These are phyloP conservation scores for Rhinolophus ferrumequinum DNA, from an alignment of 2,113 vertebrate genomes.

Conservation along the genomic window DNA sequence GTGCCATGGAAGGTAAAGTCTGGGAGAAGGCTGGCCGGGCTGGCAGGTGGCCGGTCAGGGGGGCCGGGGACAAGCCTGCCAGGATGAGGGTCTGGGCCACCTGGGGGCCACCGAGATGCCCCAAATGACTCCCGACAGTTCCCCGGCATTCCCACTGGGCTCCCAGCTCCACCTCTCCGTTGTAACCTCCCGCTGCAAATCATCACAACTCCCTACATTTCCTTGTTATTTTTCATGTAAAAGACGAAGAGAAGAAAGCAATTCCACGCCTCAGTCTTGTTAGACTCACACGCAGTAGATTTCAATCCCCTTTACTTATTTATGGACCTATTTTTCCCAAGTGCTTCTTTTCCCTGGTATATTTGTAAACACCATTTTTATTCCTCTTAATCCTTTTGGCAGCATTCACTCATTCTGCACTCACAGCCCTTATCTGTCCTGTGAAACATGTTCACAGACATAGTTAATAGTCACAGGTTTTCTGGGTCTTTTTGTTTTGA, in stretches of 20 bases:
- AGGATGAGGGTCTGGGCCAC: not conserved
- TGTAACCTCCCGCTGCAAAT: not conserved
- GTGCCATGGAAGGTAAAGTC: not conserved
- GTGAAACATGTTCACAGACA: conserved; percentile 24
- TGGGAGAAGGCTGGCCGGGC: too few relatives aligned
- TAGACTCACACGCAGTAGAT: conserved; percentile 34
- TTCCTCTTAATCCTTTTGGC: conserved; percentile 69
- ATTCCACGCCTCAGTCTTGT: conserved; percentile 12
- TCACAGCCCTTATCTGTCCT: not conserved
- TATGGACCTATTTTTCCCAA: conserved; percentile 69
- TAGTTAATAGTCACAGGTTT: conserved; percentile 22
- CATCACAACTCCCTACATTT: not conserved
- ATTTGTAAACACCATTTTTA: conserved; percentile 74
- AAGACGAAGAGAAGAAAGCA: conserved; percentile 62
- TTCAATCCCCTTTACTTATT: conserved; percentile 75
- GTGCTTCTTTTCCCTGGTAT: conserved; percentile 50
- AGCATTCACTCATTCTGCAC: conserved; percentile 68
- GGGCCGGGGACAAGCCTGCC: accelerated
- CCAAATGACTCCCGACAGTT: accelerated
- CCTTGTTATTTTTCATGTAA: conserved; percentile 65
- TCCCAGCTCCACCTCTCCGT: not conserved
- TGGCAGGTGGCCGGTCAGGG: not conserved
- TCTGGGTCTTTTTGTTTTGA: not conserved
- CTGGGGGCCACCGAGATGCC: accelerated
- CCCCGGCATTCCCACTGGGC: accelerated